A percentile compares a stretch with the other conserved stretches of the same genome.
Conservation (phyloP, 2,888 invertebrate species). For the Drosophila koepferae region DNA sequence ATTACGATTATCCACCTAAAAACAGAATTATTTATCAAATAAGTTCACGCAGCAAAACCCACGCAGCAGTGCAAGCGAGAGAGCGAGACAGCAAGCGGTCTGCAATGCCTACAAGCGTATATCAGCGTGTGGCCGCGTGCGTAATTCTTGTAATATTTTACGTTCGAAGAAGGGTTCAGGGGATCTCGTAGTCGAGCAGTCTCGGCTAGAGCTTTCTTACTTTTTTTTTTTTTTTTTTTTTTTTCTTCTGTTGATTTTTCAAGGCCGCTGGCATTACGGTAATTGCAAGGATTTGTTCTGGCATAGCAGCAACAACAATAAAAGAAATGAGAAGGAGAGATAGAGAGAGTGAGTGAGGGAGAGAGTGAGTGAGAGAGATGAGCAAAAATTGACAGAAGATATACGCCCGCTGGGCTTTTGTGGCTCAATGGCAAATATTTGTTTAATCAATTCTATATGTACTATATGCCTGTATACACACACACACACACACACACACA, state of each 20-base stretch:
- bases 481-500: slow-evolving; percentile 14
- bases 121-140: too few relatives aligned
- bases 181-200: too few relatives aligned
- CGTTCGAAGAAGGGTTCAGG: too few relatives aligned
- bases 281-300: slow-evolving; percentile 70
- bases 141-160: too few relatives aligned
- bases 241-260: slow-evolving; percentile 25
- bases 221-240: too few relatives aligned
- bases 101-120: too few relatives aligned
- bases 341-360: background rate
- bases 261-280: slow-evolving; percentile 75
- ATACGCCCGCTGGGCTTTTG: slow-evolving; percentile 35
- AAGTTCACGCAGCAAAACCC: too few relatives aligned
- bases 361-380: background rate
- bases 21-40: too few relatives aligned
- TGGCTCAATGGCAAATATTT: slow-evolving; percentile 70
- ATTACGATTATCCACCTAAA: too few relatives aligned
- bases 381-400: slow-evolving; percentile 5
- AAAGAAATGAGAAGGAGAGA: background rate
- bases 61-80: too few relatives aligned
- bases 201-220: too few relatives aligned
- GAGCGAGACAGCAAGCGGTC: too few relatives aligned
- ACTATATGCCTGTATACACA: slow-evolving; percentile 15
- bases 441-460: slow-evolving; percentile 72
- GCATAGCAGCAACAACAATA: slow-evolving; percentile 14